phyloP scores from a whole-genome alignment of 2,888 invertebrate genomes.

The Lomographa bimaculata region DNA sequence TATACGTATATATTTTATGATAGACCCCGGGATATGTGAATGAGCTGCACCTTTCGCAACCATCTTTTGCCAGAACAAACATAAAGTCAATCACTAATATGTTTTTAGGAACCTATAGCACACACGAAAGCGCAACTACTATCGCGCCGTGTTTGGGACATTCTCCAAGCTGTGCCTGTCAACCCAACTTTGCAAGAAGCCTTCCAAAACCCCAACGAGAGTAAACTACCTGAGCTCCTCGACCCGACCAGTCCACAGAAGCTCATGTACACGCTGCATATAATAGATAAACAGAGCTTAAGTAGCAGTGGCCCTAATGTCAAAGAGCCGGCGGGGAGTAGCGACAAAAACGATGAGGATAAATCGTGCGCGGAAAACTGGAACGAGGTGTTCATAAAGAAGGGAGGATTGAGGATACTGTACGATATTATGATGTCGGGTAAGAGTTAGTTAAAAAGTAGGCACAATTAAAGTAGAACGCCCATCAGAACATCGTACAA shows the following conservation, averaged over 20 bases:
- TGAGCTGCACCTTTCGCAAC: too few relatives aligned
- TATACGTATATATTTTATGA: too few relatives aligned
- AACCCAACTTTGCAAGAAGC: constrained; percentile 93
- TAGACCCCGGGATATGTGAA: too few relatives aligned
- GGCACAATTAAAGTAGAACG: too few relatives aligned
- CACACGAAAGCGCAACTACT: constrained; percentile 95
- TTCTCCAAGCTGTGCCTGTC: constrained; percentile 94
- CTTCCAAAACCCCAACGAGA: constrained; percentile 89
- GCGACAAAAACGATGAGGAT: constrained; percentile 64
- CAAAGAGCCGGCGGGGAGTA: constrained; percentile 51
- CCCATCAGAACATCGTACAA: too few relatives aligned
- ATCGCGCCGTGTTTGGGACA: constrained; percentile 97
- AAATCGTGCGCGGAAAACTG: constrained; percentile 78
- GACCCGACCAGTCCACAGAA: constrained; percentile 96
- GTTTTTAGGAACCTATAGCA: constrained; percentile 85
- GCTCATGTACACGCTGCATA: constrained; percentile 97
- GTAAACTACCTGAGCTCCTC: constrained; percentile 88
- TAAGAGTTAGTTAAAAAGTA: constrained; percentile 41
- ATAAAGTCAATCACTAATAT: too few relatives aligned
- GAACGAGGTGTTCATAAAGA: constrained; percentile 92
- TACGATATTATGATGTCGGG: constrained; percentile 97
- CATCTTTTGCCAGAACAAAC: too few relatives aligned
- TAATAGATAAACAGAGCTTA: constrained; percentile 85
- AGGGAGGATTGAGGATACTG: constrained; percentile 93
- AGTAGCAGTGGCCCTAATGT: constrained; percentile 54